Conservation (phyloP, 2,888 invertebrate genomes). For the Caenorhabditis parvicauda region DNA sequence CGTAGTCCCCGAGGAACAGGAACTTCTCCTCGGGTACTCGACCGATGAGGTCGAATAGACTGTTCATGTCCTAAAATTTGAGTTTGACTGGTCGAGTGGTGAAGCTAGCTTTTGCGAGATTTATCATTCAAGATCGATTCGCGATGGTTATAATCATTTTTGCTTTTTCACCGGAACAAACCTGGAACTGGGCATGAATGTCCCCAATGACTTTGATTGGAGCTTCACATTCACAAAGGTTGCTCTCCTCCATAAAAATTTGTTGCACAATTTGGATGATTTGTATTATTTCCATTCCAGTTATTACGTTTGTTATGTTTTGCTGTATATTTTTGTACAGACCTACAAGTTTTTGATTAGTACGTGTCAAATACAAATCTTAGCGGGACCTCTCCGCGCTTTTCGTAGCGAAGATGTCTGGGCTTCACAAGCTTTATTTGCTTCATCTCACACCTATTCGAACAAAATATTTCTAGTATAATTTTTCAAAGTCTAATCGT, state of each 20-base stretch:
- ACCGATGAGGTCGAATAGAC: conserved; percentile 50
- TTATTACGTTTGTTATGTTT: conserved; percentile 34
- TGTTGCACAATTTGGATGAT: conserved; percentile 25
- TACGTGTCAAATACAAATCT: background rate
- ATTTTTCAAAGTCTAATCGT: no score
- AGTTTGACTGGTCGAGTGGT: background rate
- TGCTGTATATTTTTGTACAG: conserved; percentile 34
- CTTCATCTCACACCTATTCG: no score
- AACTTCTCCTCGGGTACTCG: conserved; percentile 48
- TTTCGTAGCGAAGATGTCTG: no score
- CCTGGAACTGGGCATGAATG: conserved; percentile 52
- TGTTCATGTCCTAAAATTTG: conserved; percentile 38
- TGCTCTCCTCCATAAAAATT: conserved; percentile 42
- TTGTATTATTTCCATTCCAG: conserved; percentile 39
- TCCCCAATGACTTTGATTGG: conserved; percentile 55
- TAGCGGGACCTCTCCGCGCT: no score
- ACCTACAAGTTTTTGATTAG: conserved; percentile 8
- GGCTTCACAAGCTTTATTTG: no score
- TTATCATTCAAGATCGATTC: no score
- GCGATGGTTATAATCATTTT: no score
- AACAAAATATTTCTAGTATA: no score
- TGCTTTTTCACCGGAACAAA: background rate
- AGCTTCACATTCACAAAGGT: conserved; percentile 47
- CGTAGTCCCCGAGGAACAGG: conserved; percentile 54
- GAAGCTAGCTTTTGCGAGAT: no score